These are phyloP conservation scores for Cremastobaeus sp. DNA, from an alignment of 2,888 invertebrate genomes.

Conservation along the genomic window DNA sequence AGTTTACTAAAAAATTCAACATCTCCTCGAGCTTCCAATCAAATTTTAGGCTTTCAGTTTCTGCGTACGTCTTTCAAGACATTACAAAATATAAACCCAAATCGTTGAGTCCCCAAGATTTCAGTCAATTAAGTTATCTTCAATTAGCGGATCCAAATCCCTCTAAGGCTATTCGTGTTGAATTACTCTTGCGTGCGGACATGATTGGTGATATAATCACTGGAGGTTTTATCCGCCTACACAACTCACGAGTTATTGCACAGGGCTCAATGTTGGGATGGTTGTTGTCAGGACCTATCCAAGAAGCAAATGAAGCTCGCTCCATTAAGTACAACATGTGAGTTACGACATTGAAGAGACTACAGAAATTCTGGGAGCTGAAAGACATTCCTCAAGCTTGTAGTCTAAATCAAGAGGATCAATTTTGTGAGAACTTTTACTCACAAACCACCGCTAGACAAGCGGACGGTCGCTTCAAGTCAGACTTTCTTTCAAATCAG, in stretches of 20 bases:
- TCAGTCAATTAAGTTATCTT: neutral
- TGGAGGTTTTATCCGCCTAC: neutral
- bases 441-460: neutral
- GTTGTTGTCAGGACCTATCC: neutral
- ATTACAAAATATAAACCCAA: too few species aligned
- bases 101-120: neutral
- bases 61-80: neutral
- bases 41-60: neutral
- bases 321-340: neutral
- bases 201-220: too few species aligned
- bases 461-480: neutral
- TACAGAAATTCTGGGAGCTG: conserved; percentile 2
- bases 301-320: neutral
- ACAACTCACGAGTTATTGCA: neutral
- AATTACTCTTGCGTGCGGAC: too few species aligned
- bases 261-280: neutral
- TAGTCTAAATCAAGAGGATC: too few species aligned
- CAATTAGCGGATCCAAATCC: neutral
- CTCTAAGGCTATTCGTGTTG: too few species aligned
- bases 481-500: neutral
- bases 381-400: neutral
- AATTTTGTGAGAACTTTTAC: neutral
- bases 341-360: neutral
- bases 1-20: neutral
- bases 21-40: neutral